Evolutionary conservation across 53 echinoderm and acorn worm species (phyloP).

Genomic region (Luidia sarsii): DNA sequence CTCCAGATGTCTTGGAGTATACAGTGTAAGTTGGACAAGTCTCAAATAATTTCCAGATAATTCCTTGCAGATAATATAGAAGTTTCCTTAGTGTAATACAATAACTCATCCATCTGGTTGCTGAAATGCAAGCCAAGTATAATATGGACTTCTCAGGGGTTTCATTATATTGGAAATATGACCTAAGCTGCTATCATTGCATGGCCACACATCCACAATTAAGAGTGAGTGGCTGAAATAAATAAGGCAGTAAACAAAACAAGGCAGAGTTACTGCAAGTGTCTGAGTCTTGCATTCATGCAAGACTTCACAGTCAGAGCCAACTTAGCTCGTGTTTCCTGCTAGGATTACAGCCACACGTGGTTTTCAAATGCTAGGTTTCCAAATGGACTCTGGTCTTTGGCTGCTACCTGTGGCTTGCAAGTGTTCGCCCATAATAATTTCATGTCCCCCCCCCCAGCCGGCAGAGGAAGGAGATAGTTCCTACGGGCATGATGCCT

Average conservation of each 20-base stretch:
- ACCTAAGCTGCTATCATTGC: background rate
- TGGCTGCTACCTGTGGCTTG: too few species aligned
- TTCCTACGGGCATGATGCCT: too few species aligned
- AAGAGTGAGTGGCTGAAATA: too few species aligned
- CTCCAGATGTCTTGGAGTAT: too few species aligned
- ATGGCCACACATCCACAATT: too few species aligned
- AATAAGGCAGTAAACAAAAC: too few species aligned
- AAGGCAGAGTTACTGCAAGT: too few species aligned
- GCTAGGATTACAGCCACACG: slow-evolving; percentile 45
- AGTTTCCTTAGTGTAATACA: background rate
- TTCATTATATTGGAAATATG: background rate
- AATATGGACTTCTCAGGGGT: background rate
- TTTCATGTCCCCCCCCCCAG: too few species aligned
- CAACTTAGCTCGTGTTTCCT: slow-evolving; percentile 15
- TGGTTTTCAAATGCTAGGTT: slow-evolving; percentile 27
- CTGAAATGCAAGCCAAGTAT: background rate
- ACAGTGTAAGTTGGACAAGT: too few species aligned
- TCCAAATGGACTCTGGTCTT: too few species aligned
- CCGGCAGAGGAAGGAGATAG: too few species aligned
- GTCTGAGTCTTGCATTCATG: slow-evolving; percentile 39
- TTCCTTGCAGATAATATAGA: background rate
- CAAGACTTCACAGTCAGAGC: background rate
- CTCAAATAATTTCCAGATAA: background rate
- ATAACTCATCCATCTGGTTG: slow-evolving; percentile 4
- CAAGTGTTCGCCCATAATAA: too few species aligned